Evolutionary conservation across 1,140 invertebrate genomes (phyloP).

Genomic region (Solenopsis invicta): DNA sequence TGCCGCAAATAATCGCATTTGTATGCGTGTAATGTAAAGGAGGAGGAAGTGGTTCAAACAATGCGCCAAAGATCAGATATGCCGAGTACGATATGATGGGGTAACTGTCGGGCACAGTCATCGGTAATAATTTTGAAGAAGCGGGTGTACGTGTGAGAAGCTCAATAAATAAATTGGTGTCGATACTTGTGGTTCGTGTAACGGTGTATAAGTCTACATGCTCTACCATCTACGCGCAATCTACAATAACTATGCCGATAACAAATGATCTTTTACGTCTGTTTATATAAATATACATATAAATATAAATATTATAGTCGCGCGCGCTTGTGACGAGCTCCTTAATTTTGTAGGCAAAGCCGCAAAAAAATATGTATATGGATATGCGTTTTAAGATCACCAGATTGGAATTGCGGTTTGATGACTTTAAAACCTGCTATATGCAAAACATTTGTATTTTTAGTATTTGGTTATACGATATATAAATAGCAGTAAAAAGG

Average conservation of each 20-base stretch:
- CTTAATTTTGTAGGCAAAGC: slow-evolving; percentile 82
- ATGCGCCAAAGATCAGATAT: slow-evolving; percentile 74
- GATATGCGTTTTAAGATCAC: slow-evolving; percentile 77
- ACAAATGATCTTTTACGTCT: slow-evolving; percentile 70
- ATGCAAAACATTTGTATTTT: slow-evolving; percentile 86
- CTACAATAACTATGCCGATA: slow-evolving; percentile 71
- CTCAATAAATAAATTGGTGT: slow-evolving; percentile 74
- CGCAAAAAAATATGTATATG: slow-evolving; percentile 77
- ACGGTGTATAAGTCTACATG: slow-evolving; percentile 55
- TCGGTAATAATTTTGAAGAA: slow-evolving; percentile 52
- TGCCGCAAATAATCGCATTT: slow-evolving; percentile 72
- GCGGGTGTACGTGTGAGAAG: slow-evolving; percentile 68
- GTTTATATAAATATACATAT: slow-evolving; percentile 65
- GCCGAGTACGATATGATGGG: slow-evolving; percentile 48
- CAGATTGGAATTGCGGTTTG: slow-evolving; percentile 66
- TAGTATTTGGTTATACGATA: slow-evolving; percentile 86
- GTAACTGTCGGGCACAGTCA: slow-evolving; percentile 58
- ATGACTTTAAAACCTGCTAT: slow-evolving; percentile 79
- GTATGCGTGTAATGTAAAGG: slow-evolving; percentile 67
- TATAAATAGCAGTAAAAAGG: slow-evolving; percentile 83
- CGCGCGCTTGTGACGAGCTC: slow-evolving; percentile 78
- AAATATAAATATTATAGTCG: slow-evolving; percentile 65
- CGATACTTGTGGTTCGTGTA: slow-evolving; percentile 67
- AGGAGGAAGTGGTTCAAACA: slow-evolving; percentile 59
- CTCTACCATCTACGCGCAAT: slow-evolving; percentile 65